Percentiles rank a stretch among this genome's conserved stretches.
Conservation (phyloP, 2,888 invertebrate genomes). For the Hemaris fuciformis region DNA sequence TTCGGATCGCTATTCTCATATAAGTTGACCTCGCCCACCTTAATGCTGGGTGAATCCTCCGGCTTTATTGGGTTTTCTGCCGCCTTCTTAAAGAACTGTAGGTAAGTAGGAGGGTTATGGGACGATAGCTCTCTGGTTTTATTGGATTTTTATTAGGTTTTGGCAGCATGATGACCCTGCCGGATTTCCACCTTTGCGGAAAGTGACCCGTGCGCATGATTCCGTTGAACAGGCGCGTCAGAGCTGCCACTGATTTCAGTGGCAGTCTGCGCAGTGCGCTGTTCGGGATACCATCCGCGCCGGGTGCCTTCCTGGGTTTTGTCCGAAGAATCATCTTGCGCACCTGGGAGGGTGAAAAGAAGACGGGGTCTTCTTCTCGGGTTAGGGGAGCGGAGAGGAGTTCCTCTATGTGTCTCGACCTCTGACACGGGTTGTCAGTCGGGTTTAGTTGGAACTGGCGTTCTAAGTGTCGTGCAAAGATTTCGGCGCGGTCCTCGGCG, state of each 20-base stretch:
- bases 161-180: conserved; percentile 23
- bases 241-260: not conserved
- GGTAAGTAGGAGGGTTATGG: conserved; percentile 25
- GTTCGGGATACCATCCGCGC: not conserved
- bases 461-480: not conserved
- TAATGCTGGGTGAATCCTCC: too few relatives aligned
- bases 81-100: conserved; percentile 35
- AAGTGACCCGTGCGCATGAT: too few relatives aligned
- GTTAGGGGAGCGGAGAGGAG: too few relatives aligned
- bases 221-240: conserved; percentile 15
- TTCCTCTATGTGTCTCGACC: too few relatives aligned
- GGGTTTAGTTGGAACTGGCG: not conserved
- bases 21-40: too few relatives aligned
- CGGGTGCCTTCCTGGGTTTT: too few relatives aligned
- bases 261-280: not conserved
- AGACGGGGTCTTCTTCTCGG: too few relatives aligned
- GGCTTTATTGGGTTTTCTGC: too few relatives aligned
- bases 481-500: not conserved
- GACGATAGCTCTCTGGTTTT: conserved; percentile 27
- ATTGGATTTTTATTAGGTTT: conserved; percentile 27
- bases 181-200: conserved; percentile 22
- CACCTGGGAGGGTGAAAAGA: too few relatives aligned
- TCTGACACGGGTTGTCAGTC: too few relatives aligned
- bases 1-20: too few relatives aligned
- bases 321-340: too few relatives aligned